phyloP scores from a whole-genome alignment of 1,140 invertebrate genomes.

The Carcinoscorpius rotundicauda region DNA sequence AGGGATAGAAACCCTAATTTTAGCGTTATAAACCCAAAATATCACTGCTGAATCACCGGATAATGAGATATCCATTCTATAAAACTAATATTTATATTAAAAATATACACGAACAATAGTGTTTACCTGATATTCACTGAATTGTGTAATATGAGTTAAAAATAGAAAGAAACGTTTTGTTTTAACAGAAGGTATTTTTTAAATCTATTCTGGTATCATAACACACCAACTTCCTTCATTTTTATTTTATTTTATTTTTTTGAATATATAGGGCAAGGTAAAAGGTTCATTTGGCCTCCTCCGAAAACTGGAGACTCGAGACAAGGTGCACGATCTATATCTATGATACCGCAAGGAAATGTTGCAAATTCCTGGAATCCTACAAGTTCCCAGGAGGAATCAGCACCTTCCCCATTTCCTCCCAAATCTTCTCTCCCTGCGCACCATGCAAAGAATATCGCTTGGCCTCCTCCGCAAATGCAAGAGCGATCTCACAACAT shows the following conservation, averaged over 20 bases:
- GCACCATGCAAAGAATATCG: conserved; percentile 8
- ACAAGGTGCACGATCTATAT: conserved; percentile 9
- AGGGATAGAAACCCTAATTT: no score
- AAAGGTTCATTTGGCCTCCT: conserved; percentile 16
- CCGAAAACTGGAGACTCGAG: conserved; percentile 4
- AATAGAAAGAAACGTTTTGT: no score
- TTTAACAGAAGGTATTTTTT: background rate
- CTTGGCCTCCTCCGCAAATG: conserved; percentile 15
- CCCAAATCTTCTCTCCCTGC: conserved; percentile 1
- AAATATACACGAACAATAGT: no score
- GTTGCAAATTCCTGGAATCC: conserved; percentile 17
- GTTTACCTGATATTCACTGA: no score
- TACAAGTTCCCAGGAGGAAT: conserved; percentile 5
- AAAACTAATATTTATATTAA: no score
- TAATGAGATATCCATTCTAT: no score
- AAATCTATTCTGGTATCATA: background rate
- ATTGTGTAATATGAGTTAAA: no score
- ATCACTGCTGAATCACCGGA: no score
- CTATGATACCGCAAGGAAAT: conserved; percentile 8
- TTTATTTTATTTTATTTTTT: background rate
- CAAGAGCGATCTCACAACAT: background rate
- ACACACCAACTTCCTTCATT: background rate
- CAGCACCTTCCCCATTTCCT: background rate
- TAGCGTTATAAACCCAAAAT: no score
- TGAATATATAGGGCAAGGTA: conserved; percentile 6